Conservation (phyloP, 1,140 invertebrate genomes). For the Drosophila suzukii region DNA sequence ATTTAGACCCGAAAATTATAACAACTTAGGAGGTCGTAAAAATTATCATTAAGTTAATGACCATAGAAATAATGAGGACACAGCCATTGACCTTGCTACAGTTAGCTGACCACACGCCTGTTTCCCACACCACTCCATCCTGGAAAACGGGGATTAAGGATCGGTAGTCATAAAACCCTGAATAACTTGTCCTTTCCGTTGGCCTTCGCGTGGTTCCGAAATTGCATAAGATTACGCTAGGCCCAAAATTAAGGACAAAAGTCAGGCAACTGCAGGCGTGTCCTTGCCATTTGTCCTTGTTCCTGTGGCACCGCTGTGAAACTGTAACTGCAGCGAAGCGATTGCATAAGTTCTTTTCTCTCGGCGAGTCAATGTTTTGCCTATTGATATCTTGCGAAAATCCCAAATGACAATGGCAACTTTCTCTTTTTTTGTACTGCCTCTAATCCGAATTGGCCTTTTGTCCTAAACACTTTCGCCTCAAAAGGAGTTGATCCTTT, state of each 20-base stretch:
- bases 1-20: slow-evolving; percentile 31
- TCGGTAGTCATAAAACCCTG: slow-evolving; percentile 43
- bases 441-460: slow-evolving; percentile 60
- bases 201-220: slow-evolving; percentile 49
- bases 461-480: slow-evolving; percentile 45
- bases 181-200: slow-evolving; percentile 65
- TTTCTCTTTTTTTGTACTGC: slow-evolving; percentile 69
- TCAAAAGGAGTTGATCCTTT: slow-evolving; percentile 49
- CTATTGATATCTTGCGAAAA: slow-evolving; percentile 62
- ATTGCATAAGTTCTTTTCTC: slow-evolving; percentile 62
- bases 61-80: slow-evolving; percentile 31
- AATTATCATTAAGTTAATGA: slow-evolving; percentile 64
- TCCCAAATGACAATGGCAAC: slow-evolving; percentile 52
- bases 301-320: slow-evolving; percentile 30
- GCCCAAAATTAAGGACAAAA: slow-evolving; percentile 10
- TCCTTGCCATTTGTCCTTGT: slow-evolving; percentile 54
- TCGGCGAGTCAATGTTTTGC: slow-evolving; percentile 57
- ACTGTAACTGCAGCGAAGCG: slow-evolving; percentile 61
- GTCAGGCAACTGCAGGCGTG: slow-evolving; percentile 34
- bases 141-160: slow-evolving; percentile 23
- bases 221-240: slow-evolving; percentile 68
- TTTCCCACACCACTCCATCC: neutral
- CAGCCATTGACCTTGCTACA: slow-evolving; percentile 69
- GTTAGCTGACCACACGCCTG: slow-evolving; percentile 36
- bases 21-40: slow-evolving; percentile 57